A percentile compares a stretch with the other conserved stretches of the same genome.
Evolutionary conservation across 2,888 invertebrate genomes (phyloP).

Genomic region (Idaea aversata): DNA sequence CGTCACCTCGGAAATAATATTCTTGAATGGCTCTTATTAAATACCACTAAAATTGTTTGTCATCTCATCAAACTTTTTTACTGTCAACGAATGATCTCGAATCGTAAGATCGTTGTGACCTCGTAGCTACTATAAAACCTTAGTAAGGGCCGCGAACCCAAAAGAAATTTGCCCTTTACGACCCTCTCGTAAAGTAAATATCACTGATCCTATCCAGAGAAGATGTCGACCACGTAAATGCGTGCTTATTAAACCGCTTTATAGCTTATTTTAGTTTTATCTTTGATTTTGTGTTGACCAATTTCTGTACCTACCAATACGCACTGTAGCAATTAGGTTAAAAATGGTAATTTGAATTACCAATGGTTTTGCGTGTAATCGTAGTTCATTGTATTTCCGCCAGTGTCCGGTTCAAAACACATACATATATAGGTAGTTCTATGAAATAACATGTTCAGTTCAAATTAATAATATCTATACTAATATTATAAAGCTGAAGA

Average conservation of each 20-base stretch:
- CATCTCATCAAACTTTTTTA: slow-evolving; percentile 25
- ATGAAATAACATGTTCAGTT: too few species aligned
- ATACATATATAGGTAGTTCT: too few species aligned
- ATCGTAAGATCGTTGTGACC: slow-evolving; percentile 26
- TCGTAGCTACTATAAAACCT: slow-evolving; percentile 26
- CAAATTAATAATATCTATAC: too few species aligned
- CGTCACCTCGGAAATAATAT: not conserved
- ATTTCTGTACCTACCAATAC: slow-evolving; percentile 23
- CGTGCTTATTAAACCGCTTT: slow-evolving; percentile 60
- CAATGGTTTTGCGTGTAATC: too few species aligned
- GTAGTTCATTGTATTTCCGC: too few species aligned
- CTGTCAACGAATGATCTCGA: slow-evolving; percentile 24
- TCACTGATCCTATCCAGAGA: slow-evolving; percentile 50
- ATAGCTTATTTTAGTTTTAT: slow-evolving; percentile 55
- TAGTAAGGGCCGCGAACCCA: slow-evolving; percentile 39
- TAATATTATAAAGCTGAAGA: too few species aligned
- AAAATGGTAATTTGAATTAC: too few species aligned
- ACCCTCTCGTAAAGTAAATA: slow-evolving; percentile 59
- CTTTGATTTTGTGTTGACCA: slow-evolving; percentile 40
- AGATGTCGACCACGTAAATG: slow-evolving; percentile 51
- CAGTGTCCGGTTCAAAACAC: too few species aligned
- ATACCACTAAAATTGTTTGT: slow-evolving; percentile 24
- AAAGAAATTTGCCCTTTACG: slow-evolving; percentile 52
- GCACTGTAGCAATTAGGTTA: too few species aligned
- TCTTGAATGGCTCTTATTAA: not conserved